Conservation (phyloP, 2,888 invertebrate species). For the Zaprionus lineosus region DNA sequence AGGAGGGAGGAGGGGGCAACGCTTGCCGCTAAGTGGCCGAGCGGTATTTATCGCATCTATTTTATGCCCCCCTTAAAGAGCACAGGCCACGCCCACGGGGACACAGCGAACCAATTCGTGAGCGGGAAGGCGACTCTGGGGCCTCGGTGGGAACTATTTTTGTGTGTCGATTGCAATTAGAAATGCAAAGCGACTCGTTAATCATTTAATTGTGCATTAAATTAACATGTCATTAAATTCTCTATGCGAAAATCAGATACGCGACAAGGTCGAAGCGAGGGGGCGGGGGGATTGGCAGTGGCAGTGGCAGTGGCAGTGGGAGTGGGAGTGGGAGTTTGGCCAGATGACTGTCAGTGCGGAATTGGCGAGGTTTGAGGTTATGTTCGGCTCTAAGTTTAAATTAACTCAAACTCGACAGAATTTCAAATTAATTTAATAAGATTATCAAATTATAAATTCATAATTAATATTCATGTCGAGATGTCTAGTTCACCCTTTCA, state of each 20-base stretch:
- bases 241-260: slow-evolving; percentile 41
- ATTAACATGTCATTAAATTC: slow-evolving; percentile 65
- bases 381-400: slow-evolving; percentile 69
- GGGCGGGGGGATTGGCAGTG: background rate
- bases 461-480: slow-evolving; percentile 72
- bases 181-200: slow-evolving; percentile 31
- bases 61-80: slow-evolving; percentile 25
- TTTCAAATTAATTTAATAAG: slow-evolving; percentile 77
- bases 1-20: background rate
- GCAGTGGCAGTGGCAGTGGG: slow-evolving; percentile 4
- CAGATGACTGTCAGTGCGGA: too few species aligned
- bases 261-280: background rate
- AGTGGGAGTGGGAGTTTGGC: too few species aligned
- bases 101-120: background rate
- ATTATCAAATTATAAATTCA: slow-evolving; percentile 78
- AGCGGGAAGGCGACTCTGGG: too few species aligned
- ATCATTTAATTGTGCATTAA: slow-evolving; percentile 56
- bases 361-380: too few species aligned
- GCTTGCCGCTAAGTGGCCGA: slow-evolving; percentile 21
- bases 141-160: background rate
- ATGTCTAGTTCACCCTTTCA: slow-evolving; percentile 29
- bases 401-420: slow-evolving; percentile 72
- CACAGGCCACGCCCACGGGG: slow-evolving; percentile 38
- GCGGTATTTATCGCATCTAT: slow-evolving; percentile 55
- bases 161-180: background rate